Conservation (phyloP, 1,140 invertebrate genomes). For the Leguminivora glycinivorella region DNA sequence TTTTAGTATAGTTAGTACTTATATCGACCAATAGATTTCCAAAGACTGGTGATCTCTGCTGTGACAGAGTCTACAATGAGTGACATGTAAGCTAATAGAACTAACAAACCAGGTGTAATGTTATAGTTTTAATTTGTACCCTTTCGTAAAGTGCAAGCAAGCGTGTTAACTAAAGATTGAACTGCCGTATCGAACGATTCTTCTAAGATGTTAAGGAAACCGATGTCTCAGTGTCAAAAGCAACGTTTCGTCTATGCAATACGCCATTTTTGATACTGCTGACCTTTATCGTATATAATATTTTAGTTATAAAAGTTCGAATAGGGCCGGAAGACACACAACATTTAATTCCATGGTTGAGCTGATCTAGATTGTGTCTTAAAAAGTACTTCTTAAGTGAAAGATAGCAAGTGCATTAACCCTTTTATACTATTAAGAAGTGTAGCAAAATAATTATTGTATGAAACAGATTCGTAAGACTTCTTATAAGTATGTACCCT, state of each 20-base stretch:
- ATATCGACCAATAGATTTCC: neutral
- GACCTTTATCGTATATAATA: no score
- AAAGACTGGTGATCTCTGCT: neutral
- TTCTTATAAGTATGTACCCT: neutral
- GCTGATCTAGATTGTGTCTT: neutral
- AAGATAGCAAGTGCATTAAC: neutral
- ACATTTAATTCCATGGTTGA: neutral
- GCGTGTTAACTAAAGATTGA: constrained; percentile 9
- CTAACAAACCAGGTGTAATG: constrained; percentile 26
- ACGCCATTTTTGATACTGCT: no score
- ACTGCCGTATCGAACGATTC: no score
- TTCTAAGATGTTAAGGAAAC: no score
- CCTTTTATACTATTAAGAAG: neutral
- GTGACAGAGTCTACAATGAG: neutral
- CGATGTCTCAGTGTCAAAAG: no score
- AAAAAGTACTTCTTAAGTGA: neutral
- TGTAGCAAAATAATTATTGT: neutral
- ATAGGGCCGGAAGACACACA: neutral
- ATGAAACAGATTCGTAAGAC: neutral
- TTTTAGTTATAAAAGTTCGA: no score
- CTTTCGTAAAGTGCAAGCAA: constrained; percentile 18
- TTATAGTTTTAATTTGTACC: constrained; percentile 22
- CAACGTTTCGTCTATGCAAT: no score
- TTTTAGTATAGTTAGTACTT: neutral
- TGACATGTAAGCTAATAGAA: constrained; percentile 21